These are phyloP conservation scores for Drosophila greeni DNA, from an alignment of 2,888 invertebrate species.

Conservation along the genomic window DNA sequence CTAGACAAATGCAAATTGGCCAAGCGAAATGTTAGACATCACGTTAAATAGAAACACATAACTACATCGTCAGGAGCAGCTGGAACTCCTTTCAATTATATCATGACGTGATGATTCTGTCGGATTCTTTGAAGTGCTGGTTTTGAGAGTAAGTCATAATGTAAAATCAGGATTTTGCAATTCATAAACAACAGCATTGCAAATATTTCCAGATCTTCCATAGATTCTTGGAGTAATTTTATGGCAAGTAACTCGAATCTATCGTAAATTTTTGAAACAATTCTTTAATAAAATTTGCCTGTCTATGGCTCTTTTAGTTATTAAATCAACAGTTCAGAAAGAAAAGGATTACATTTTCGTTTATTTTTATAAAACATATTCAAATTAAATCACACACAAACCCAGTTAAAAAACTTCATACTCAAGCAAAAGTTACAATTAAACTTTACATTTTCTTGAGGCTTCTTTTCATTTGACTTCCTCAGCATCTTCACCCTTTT, in stretches of 20 bases:
- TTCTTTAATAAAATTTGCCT: background rate
- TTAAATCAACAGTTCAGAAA: background rate
- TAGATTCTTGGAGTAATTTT: no score
- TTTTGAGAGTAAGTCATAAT: background rate
- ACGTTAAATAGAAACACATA: slow-evolving; percentile 15
- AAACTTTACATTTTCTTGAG: background rate
- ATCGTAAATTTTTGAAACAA: background rate
- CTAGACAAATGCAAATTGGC: slow-evolving; percentile 40
- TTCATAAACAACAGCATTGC: background rate
- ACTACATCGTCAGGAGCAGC: background rate
- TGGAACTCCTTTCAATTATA: slow-evolving; percentile 3
- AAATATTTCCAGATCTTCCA: no score
- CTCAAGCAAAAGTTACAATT: background rate
- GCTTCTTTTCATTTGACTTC: background rate
- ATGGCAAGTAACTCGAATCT: background rate
- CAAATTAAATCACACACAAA: background rate
- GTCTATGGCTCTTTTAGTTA: background rate
- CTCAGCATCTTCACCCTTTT: background rate
- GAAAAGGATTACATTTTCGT: background rate
- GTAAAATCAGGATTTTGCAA: background rate
- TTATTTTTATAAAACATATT: background rate
- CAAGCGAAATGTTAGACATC: slow-evolving; percentile 28
- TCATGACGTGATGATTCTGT: background rate
- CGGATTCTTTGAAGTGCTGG: background rate
- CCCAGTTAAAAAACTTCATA: background rate